A percentile compares a stretch with the other conserved stretches of the same genome.
Evolutionary conservation across 2,888 invertebrate genomes (phyloP).

Genomic region (Yponomeuta sedellus): DNA sequence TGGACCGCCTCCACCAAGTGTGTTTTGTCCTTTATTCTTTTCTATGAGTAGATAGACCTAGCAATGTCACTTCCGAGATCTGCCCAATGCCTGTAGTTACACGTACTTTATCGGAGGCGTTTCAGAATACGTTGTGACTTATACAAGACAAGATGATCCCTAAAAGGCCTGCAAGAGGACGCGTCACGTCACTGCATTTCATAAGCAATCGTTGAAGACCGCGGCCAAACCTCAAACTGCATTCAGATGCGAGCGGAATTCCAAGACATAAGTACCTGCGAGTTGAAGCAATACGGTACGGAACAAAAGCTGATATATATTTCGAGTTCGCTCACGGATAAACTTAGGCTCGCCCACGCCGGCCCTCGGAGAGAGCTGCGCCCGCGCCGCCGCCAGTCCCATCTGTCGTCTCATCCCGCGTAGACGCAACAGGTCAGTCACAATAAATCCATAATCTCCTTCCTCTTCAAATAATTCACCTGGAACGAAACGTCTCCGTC

Average conservation of each 20-base stretch:
- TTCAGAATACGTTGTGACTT: too few species aligned
- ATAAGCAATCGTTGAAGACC: not conserved
- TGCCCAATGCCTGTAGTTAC: too few species aligned
- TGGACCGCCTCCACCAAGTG: too few species aligned
- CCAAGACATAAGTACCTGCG: slow-evolving; percentile 1
- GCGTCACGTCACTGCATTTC: not conserved
- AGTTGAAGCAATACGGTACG: slow-evolving; percentile 6
- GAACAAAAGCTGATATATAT: slow-evolving; percentile 71
- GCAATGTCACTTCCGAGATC: too few species aligned
- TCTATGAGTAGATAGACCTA: too few species aligned
- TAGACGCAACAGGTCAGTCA: slow-evolving; percentile 68
- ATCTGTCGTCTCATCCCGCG: slow-evolving; percentile 58
- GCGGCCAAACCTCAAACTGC: too few species aligned
- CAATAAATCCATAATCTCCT: not conserved
- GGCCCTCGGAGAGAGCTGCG: slow-evolving; percentile 41
- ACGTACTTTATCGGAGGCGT: too few species aligned
- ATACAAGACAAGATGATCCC: too few species aligned
- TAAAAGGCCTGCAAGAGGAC: not conserved
- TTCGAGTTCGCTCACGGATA: slow-evolving; percentile 70
- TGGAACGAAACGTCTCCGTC: not conserved
- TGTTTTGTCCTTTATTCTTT: too few species aligned
- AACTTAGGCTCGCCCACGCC: slow-evolving; percentile 70
- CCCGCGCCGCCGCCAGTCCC: slow-evolving; percentile 51
- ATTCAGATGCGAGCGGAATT: not conserved
- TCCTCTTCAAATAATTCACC: not conserved